Evolutionary conservation across 2,113 vertebrate species (phyloP).

Genomic region (Herpetotheres cachinnans): DNA sequence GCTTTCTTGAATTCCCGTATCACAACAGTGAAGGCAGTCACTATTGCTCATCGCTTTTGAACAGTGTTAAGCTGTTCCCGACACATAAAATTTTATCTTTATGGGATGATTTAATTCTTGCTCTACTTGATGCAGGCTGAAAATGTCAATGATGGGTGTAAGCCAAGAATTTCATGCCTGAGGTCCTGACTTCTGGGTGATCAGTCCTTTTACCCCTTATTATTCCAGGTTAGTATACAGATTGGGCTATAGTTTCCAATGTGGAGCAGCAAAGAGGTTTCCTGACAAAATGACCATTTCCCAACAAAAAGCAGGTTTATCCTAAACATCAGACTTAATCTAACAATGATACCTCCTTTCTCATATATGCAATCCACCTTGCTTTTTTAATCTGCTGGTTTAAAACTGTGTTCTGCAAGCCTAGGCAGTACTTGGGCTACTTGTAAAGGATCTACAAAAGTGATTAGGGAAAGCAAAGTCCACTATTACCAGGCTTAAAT

Average conservation of each 20-base stretch:
- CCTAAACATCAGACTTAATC: not conserved
- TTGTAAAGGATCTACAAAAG: not conserved
- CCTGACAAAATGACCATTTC: not conserved
- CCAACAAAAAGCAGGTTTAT: not conserved
- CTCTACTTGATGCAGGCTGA: not conserved
- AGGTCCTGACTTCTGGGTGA: not conserved
- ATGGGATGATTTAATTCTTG: not conserved
- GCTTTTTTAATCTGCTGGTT: not conserved
- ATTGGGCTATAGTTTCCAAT: not conserved
- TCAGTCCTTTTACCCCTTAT: not conserved
- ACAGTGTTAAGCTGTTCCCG: not conserved
- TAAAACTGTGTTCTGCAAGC: not conserved
- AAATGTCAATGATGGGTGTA: not conserved
- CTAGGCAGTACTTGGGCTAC: not conserved
- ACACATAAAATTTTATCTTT: not conserved
- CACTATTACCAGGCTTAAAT: not conserved
- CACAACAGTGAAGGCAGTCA: not conserved
- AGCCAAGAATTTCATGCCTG: not conserved
- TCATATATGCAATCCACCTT: not conserved
- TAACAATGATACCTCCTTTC: not conserved
- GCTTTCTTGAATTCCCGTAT: not conserved
- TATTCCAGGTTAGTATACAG: not conserved
- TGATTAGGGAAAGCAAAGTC: not conserved
- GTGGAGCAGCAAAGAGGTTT: not conserved
- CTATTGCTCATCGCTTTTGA: not conserved